A percentile compares a stretch with the other conserved stretches of the same genome.
Evolutionary conservation across 2,797 vertebrate species (phyloP).

Genomic region (Channa striata): DNA sequence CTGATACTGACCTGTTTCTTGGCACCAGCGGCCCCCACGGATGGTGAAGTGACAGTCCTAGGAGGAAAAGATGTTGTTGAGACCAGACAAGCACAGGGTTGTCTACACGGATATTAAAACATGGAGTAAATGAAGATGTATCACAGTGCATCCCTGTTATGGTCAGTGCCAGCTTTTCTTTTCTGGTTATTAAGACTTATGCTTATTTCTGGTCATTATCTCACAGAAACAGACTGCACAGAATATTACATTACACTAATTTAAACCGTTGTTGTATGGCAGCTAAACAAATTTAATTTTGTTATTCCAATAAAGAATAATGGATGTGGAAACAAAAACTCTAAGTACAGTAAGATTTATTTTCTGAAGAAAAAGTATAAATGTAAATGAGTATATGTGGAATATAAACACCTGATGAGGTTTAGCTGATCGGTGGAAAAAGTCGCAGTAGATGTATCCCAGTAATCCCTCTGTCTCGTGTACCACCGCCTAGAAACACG

Average conservation of each 20-base stretch:
- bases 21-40: conserved; percentile 89
- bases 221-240: neutral
- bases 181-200: neutral
- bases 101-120: neutral
- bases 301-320: neutral
- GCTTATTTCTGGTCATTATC: too few species aligned
- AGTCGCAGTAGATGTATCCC: conserved; percentile 98
- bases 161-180: neutral
- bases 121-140: neutral
- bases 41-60: conserved; percentile 99
- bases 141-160: neutral
- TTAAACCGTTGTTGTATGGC: neutral
- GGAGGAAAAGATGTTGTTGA: neutral
- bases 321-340: neutral
- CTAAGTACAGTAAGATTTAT: too few species aligned
- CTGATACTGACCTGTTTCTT: conserved; percentile 91
- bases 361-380: neutral
- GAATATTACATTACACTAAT: neutral
- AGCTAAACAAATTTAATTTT: neutral
- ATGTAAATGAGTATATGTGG: neutral
- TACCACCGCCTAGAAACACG: conserved; percentile 89
- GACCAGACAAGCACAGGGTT: neutral
- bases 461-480: conserved; percentile 95
- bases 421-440: conserved; percentile 93
- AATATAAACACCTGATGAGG: conserved; percentile 90